phyloP scores from a whole-genome alignment of 2,797 vertebrate genomes.

The Gymnopithys bicolor region DNA sequence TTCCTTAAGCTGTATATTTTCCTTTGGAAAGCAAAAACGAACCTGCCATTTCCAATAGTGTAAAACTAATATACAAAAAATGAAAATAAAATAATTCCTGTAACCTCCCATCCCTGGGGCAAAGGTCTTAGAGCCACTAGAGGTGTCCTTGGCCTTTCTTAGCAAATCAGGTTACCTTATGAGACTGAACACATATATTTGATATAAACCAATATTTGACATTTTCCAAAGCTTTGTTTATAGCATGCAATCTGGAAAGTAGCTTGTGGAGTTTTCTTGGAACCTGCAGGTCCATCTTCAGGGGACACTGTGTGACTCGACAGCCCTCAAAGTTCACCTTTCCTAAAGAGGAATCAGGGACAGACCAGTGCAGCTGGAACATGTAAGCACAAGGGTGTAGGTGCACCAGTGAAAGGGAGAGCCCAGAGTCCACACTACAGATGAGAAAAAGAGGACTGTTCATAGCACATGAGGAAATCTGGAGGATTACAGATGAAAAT shows the following conservation, averaged over 20 bases:
- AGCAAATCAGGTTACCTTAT: background rate
- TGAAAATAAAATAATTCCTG: background rate
- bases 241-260: background rate
- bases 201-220: background rate
- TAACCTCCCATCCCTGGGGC: background rate
- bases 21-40: background rate
- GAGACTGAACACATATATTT: background rate
- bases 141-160: background rate
- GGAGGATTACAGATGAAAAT: background rate
- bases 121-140: background rate
- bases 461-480: background rate
- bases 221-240: background rate
- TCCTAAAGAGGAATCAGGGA: accelerated
- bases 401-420: background rate
- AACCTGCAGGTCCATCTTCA: background rate
- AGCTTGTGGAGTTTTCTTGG: background rate
- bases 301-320: background rate
- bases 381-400: accelerated
- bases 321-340: background rate
- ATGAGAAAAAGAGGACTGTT: background rate
- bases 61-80: background rate
- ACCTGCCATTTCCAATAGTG: background rate
- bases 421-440: accelerated
- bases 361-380: background rate
- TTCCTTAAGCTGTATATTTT: background rate